phyloP scores from a whole-genome alignment of 2,888 invertebrate species.

The Lasioglossum oenotherae region DNA sequence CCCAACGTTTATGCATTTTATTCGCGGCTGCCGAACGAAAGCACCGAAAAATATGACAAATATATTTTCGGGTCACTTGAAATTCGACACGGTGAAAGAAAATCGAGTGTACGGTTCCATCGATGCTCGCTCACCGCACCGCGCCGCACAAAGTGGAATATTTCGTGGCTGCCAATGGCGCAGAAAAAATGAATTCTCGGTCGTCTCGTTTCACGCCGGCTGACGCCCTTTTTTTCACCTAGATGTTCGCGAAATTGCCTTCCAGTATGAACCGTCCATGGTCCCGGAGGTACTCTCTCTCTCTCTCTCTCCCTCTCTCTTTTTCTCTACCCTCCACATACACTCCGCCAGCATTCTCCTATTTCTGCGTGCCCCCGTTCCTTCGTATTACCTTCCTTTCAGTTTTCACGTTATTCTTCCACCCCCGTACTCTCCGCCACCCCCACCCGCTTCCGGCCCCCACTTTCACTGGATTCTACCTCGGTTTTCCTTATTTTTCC shows the following conservation, averaged over 20 bases:
- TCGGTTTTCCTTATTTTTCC: background rate
- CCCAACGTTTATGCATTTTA: background rate
- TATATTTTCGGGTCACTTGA: conserved; percentile 1
- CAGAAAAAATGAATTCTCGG: conserved; percentile 53
- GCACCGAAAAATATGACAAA: background rate
- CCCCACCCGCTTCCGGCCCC: background rate
- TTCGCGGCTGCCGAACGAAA: background rate
- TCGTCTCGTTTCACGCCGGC: conserved; percentile 55
- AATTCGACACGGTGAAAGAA: background rate
- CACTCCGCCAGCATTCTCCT: background rate
- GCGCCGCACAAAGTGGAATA: conserved; percentile 11
- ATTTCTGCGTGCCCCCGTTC: background rate
- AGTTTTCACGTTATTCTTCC: conserved; percentile 7
- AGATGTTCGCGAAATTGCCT: conserved; percentile 57
- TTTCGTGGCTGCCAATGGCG: conserved; percentile 38
- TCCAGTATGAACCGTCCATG: conserved; percentile 39
- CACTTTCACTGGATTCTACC: background rate
- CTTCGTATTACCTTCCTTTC: conserved; percentile 3
- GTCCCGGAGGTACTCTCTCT: conserved; percentile 39
- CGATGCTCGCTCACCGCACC: background rate
- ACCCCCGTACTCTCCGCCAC: background rate
- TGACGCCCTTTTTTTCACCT: conserved; percentile 46
- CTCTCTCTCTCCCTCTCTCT: background rate
- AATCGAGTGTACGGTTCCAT: background rate
- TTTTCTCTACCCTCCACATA: background rate